A percentile compares a stretch with the other conserved stretches of the same genome.
Conservation (phyloP, 2,797 vertebrate species). For the Cossypha niveicapilla region DNA sequence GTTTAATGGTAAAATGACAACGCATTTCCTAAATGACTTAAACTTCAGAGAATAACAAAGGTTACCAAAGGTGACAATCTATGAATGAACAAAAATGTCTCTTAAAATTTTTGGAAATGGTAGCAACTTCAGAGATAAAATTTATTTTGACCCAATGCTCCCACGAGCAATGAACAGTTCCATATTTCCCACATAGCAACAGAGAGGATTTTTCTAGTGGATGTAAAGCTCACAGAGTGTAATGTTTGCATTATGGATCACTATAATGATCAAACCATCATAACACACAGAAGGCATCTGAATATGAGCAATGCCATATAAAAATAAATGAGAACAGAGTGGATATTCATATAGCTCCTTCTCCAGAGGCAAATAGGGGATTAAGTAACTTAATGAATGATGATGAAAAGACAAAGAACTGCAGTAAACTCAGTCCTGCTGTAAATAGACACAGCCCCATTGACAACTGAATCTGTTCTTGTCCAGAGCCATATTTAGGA, state of each 20-base stretch:
- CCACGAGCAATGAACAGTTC: background rate
- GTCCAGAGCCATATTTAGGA: background rate
- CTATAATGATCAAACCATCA: background rate
- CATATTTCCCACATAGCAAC: background rate
- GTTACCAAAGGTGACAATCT: background rate
- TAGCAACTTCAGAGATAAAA: background rate
- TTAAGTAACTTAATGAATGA: background rate
- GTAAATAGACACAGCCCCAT: background rate
- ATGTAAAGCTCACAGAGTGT: background rate
- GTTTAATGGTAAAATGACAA: background rate
- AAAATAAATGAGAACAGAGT: background rate
- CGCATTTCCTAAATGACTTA: background rate
- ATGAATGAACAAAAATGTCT: background rate
- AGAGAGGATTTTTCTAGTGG: background rate
- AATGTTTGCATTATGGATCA: background rate
- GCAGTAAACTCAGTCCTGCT: background rate
- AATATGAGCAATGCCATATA: background rate
- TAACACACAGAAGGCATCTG: background rate
- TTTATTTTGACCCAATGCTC: background rate
- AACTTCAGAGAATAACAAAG: slow-evolving; percentile 3
- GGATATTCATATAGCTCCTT: background rate
- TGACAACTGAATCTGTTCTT: background rate
- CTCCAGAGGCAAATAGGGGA: background rate
- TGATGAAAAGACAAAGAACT: background rate
- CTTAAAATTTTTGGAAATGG: background rate